Percentiles rank a stretch among this genome's conserved stretches.
Conservation (phyloP, 2,797 vertebrate species). For the Xenentodon cancila region DNA sequence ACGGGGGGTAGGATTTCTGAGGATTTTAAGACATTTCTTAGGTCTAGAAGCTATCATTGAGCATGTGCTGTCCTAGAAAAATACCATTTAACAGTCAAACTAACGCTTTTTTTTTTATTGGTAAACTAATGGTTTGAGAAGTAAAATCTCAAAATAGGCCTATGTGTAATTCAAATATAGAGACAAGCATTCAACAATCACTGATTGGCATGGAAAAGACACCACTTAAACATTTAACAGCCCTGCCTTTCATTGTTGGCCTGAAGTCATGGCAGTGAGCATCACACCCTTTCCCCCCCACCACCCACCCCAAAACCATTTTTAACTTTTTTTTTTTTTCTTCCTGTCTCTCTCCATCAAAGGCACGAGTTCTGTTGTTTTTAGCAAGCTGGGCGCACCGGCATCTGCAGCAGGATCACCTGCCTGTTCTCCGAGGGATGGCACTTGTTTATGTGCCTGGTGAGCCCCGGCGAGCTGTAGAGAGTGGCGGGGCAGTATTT, state of each 20-base stretch:
- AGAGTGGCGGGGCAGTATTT: conserved; percentile 98
- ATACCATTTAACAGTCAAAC: conserved; percentile 87
- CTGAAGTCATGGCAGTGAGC: conserved; percentile 73
- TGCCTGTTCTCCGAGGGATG: conserved; percentile 98
- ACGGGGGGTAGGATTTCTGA: conserved; percentile 76
- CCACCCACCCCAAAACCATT: conserved; percentile 32
- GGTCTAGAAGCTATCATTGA: conserved; percentile 89
- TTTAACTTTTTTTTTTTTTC: conserved; percentile 14
- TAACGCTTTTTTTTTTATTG: conserved; percentile 80
- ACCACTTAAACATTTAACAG: conserved; percentile 76
- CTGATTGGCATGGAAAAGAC: conserved; percentile 81
- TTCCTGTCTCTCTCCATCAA: conserved; percentile 35
- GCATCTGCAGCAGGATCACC: conserved; percentile 98
- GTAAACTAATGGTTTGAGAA: conserved; percentile 78
- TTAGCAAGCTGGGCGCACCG: conserved; percentile 95
- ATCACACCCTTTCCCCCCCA: conserved; percentile 51
- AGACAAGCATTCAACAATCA: conserved; percentile 80
- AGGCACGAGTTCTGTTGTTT: conserved; percentile 77
- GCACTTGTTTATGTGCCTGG: conserved; percentile 99
- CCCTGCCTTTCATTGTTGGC: conserved; percentile 72
- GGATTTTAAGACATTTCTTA: conserved; percentile 85
- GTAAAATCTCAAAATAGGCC: conserved; percentile 79
- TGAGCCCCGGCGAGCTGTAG: conserved; percentile 98
- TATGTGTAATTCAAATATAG: conserved; percentile 75
- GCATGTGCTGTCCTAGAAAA: conserved; percentile 86